Conservation (phyloP, 2,113 vertebrate genomes). For the Hystrix brachyura region DNA sequence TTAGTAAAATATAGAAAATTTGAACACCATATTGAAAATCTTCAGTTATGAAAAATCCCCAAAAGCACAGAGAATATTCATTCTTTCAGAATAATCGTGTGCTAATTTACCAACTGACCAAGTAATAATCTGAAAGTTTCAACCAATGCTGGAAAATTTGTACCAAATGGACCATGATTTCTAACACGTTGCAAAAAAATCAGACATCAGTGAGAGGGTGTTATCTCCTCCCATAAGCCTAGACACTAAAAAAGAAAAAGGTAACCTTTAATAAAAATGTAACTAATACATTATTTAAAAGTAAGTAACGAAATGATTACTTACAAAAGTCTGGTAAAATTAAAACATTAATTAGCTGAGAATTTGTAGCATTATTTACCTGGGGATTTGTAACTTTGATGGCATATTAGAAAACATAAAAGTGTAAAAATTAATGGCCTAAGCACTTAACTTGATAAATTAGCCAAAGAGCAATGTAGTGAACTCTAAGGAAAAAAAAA, state of each 20-base stretch:
- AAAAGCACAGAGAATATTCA: neutral
- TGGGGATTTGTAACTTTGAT: neutral
- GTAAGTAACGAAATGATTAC: neutral
- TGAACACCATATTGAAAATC: neutral
- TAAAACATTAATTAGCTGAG: neutral
- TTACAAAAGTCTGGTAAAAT: neutral
- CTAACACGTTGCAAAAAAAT: conserved; percentile 22
- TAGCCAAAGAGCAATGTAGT: neutral
- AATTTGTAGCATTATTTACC: neutral
- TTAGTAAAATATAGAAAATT: neutral
- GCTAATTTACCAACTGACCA: neutral
- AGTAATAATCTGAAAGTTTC: neutral
- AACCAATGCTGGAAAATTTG: neutral
- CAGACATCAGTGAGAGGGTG: neutral
- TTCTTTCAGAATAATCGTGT: neutral
- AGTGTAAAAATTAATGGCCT: neutral
- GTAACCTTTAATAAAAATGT: neutral
- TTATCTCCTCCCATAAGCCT: neutral
- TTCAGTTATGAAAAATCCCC: neutral
- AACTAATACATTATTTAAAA: conserved; percentile 1
- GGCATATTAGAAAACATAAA: neutral
- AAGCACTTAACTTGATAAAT: neutral
- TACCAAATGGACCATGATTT: neutral
- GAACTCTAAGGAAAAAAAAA: neutral
- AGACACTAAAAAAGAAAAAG: neutral